Percentiles rank a stretch among this genome's conserved stretches.
Evolutionary conservation across 2,113 vertebrate species (phyloP).

Genomic region (Sinocyclocheilus rhinocerous): DNA sequence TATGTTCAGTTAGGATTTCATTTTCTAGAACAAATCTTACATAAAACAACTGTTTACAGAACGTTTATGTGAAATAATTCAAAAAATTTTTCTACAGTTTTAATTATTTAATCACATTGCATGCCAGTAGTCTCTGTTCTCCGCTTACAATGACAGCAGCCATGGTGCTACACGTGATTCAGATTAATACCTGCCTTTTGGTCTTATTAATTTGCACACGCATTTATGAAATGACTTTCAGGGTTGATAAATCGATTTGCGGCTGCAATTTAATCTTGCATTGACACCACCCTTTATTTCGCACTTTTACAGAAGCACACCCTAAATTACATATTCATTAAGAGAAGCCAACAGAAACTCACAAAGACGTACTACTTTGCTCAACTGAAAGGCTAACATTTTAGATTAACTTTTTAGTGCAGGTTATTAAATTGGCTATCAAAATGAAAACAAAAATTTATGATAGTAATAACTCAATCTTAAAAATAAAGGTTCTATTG

Average conservation of each 20-base stretch:
- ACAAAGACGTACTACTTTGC: not conserved
- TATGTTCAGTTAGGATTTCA: not conserved
- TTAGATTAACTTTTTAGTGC: too few relatives aligned
- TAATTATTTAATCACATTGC: not conserved
- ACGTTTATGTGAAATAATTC: not conserved
- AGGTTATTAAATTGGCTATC: not conserved
- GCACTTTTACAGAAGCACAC: not conserved
- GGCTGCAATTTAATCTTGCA: not conserved
- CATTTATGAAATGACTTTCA: slow-evolving; percentile 15
- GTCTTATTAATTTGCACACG: not conserved
- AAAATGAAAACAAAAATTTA: not conserved
- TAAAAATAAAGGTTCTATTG: not conserved
- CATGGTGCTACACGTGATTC: not conserved
- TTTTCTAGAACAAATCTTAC: not conserved
- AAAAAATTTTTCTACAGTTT: not conserved
- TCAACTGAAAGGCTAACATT: not conserved
- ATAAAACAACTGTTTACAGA: not conserved
- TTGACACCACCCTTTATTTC: not conserved
- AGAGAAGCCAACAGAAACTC: not conserved
- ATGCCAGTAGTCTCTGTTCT: not conserved
- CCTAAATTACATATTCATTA: not conserved
- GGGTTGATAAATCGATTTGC: not conserved
- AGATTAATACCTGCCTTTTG: slow-evolving; percentile 2
- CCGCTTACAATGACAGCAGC: not conserved
- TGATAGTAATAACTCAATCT: not conserved